These are phyloP conservation scores for Zapus hudsonius DNA, from an alignment of 2,113 vertebrate species.

Conservation along the genomic window DNA sequence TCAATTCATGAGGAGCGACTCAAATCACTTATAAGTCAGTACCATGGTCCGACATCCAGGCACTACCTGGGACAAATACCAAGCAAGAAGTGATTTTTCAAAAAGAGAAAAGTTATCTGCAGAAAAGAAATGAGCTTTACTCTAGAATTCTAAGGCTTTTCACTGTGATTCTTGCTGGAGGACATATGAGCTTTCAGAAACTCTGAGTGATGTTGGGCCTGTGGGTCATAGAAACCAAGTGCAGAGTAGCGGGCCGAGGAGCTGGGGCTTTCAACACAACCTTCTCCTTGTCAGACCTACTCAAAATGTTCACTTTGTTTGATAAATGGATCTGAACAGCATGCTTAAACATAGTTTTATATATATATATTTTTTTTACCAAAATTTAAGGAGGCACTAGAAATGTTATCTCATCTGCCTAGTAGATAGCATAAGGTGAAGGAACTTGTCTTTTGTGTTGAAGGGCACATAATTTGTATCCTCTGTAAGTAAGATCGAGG, in stretches of 20 bases:
- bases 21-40: not conserved
- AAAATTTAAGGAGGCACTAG: not conserved
- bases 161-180: not conserved
- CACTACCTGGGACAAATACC: not conserved
- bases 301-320: not conserved
- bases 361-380: not conserved
- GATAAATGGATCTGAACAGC: slow-evolving; percentile 2
- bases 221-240: not conserved
- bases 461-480: not conserved
- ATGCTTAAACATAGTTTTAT: not conserved
- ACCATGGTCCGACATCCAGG: not conserved
- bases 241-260: not conserved
- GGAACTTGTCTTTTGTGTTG: not conserved
- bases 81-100: not conserved
- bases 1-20: not conserved
- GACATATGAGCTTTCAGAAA: not conserved
- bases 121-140: slow-evolving; percentile 9
- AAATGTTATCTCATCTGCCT: not conserved
- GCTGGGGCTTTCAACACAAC: not conserved
- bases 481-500: not conserved
- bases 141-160: not conserved
- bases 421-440: not conserved
- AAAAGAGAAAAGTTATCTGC: not conserved
- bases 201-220: not conserved
- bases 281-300: not conserved